A percentile compares a stretch with the other conserved stretches of the same genome.
Conservation (phyloP, 2,888 invertebrate species). For the Megastigmus dorsalis region DNA sequence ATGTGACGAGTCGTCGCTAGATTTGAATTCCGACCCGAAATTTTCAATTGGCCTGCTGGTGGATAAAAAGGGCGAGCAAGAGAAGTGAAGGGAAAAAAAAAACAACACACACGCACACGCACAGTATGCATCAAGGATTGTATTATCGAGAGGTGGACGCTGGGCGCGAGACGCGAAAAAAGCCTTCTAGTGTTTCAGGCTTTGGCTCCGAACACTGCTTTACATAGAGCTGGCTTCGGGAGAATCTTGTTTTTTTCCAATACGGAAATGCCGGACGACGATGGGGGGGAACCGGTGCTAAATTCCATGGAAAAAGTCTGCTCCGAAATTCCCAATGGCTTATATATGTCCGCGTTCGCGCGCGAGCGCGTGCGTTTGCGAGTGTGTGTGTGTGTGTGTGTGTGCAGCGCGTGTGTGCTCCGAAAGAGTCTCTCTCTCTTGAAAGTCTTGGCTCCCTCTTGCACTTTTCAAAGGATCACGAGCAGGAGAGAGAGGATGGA, state of each 20-base stretch:
- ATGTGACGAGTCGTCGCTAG: too few species aligned
- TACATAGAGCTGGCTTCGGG: slow-evolving; percentile 22
- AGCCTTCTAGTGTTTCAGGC: slow-evolving; percentile 45
- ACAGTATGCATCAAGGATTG: neutral
- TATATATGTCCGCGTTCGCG: too few species aligned
- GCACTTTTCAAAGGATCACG: neutral
- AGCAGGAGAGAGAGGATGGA: slow-evolving; percentile 24
- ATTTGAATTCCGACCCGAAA: slow-evolving; percentile 27
- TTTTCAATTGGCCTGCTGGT: slow-evolving; percentile 37
- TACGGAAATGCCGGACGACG: slow-evolving; percentile 29
- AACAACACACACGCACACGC: neutral
- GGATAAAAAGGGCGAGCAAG: neutral
- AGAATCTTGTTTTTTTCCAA: slow-evolving; percentile 17
- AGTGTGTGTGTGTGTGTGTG: too few species aligned
- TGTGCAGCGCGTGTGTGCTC: too few species aligned
- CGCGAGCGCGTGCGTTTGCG: too few species aligned
- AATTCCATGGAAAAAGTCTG: slow-evolving; percentile 24
- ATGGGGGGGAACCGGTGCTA: neutral
- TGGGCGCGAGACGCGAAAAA: neutral
- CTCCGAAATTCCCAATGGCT: slow-evolving; percentile 10
- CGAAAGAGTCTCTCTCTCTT: slow-evolving; percentile 2
- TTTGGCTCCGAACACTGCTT: too few species aligned
- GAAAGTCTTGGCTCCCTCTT: neutral
- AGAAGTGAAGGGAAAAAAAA: neutral
- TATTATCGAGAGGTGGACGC: neutral